Percentiles rank a stretch among this genome's conserved stretches.
Conservation (phyloP, 1,140 invertebrate genomes). For the Drosophila setifemur region DNA sequence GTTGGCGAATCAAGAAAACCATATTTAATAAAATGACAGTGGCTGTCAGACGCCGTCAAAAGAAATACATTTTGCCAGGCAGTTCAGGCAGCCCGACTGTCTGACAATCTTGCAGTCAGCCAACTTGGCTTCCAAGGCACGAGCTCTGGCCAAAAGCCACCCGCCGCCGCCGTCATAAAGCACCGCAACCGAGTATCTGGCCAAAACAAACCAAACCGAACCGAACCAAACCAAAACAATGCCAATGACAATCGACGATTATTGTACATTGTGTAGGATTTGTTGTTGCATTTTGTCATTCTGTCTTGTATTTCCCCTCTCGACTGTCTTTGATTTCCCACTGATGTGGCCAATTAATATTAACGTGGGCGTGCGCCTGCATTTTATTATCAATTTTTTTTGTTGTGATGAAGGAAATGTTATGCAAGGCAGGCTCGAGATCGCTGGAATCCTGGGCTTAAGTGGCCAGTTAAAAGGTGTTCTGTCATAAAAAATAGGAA, state of each 20-base stretch:
- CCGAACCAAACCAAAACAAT: too few species aligned
- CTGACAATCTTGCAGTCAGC: not conserved
- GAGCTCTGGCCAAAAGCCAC: slow-evolving; percentile 40
- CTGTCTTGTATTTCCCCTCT: slow-evolving; percentile 57
- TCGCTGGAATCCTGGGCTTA: slow-evolving; percentile 50
- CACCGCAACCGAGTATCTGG: slow-evolving; percentile 3
- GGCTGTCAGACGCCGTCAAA: slow-evolving; percentile 77
- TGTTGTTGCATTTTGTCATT: slow-evolving; percentile 74
- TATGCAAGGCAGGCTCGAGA: slow-evolving; percentile 70
- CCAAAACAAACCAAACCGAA: too few species aligned
- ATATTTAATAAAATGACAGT: slow-evolving; percentile 81
- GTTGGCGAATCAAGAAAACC: slow-evolving; percentile 62
- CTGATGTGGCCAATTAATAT: slow-evolving; percentile 69
- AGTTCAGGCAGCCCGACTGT: not conserved
- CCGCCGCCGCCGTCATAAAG: slow-evolving; percentile 22
- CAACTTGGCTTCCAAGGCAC: slow-evolving; percentile 71
- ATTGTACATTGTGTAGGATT: slow-evolving; percentile 64
- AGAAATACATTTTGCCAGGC: slow-evolving; percentile 43
- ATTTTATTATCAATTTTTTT: slow-evolving; percentile 19
- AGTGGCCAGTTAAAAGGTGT: slow-evolving; percentile 55
- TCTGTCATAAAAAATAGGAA: slow-evolving; percentile 32
- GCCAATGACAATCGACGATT: slow-evolving; percentile 68
- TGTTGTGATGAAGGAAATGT: slow-evolving; percentile 69
- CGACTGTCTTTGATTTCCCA: too few species aligned
- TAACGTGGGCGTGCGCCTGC: slow-evolving; percentile 60